phyloP scores from a whole-genome alignment of 1,140 invertebrate genomes.

The Meloidogyne chitwoodi region DNA sequence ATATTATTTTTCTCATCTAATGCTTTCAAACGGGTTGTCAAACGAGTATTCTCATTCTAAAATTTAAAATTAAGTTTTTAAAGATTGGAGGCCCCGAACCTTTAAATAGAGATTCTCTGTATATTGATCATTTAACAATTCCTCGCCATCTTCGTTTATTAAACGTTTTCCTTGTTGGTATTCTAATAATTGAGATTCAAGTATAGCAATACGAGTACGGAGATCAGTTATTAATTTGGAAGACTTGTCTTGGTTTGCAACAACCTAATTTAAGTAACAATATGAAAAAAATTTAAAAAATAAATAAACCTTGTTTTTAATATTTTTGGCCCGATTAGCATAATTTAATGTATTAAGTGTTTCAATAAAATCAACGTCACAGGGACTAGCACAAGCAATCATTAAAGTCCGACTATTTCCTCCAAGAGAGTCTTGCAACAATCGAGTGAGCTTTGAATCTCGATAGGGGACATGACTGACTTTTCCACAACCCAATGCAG shows the following conservation, averaged over 20 bases:
- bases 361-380: constrained; percentile 96
- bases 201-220: constrained; percentile 6
- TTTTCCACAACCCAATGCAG: constrained; percentile 61
- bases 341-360: constrained; percentile 98
- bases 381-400: constrained; percentile 96
- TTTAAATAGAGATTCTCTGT: constrained; percentile 87
- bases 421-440: constrained; percentile 83
- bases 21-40: constrained; percentile 81
- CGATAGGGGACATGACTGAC: constrained; percentile 64
- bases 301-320: constrained; percentile 77
- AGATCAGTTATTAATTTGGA: constrained; percentile 12
- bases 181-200: constrained; percentile 13
- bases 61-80: neutral
- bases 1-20: constrained; percentile 86
- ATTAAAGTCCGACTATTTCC: constrained; percentile 91
- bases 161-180: constrained; percentile 20
- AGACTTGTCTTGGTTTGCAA: neutral
- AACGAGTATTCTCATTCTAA: constrained; percentile 77
- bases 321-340: constrained; percentile 83
- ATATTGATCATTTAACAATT: constrained; percentile 80
- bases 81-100: constrained; percentile 7
- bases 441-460: constrained; percentile 64
- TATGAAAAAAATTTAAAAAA: constrained; percentile 63
- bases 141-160: constrained; percentile 72
- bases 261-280: constrained; percentile 13